These are phyloP conservation scores for Cetonia aurata DNA, from an alignment of 2,888 invertebrate species.

Conservation along the genomic window DNA sequence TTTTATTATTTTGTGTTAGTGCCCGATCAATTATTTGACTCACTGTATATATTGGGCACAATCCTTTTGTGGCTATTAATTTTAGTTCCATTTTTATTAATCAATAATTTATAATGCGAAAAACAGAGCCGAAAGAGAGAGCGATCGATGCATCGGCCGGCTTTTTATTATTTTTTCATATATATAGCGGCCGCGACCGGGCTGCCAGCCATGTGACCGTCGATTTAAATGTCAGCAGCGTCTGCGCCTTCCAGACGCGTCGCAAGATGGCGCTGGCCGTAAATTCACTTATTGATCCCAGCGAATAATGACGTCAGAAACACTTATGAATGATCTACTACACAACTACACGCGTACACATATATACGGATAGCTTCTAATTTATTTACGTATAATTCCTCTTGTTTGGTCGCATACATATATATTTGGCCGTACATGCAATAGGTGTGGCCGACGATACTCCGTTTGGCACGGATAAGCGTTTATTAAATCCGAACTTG, in stretches of 20 bases:
- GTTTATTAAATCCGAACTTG: too few species aligned
- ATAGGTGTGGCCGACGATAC: not conserved
- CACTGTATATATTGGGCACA: too few species aligned
- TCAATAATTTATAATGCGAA: conserved; percentile 3
- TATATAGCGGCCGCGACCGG: not conserved
- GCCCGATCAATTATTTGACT: too few species aligned
- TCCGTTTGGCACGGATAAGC: too few species aligned
- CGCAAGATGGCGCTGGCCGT: conserved; percentile 33
- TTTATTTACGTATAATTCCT: conserved; percentile 49
- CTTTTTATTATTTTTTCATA: conserved; percentile 30
- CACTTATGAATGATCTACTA: conserved; percentile 64
- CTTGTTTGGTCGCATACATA: not conserved
- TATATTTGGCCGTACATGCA: not conserved
- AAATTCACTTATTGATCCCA: conserved; percentile 59
- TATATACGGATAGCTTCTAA: conserved; percentile 59
- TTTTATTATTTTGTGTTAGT: too few species aligned
- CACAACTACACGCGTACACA: conserved; percentile 51
- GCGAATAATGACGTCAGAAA: conserved; percentile 60
- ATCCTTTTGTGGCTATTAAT: too few species aligned
- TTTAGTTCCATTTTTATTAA: not conserved
- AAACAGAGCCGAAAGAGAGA: not conserved
- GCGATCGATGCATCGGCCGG: conserved; percentile 20
- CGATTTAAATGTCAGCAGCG: conserved; percentile 30
- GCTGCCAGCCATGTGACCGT: conserved; percentile 24
- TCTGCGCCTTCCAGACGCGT: conserved; percentile 31